Base-by-base conservation (phyloP, 1,140 invertebrate species). In the Papilio aristodemus region DNA sequence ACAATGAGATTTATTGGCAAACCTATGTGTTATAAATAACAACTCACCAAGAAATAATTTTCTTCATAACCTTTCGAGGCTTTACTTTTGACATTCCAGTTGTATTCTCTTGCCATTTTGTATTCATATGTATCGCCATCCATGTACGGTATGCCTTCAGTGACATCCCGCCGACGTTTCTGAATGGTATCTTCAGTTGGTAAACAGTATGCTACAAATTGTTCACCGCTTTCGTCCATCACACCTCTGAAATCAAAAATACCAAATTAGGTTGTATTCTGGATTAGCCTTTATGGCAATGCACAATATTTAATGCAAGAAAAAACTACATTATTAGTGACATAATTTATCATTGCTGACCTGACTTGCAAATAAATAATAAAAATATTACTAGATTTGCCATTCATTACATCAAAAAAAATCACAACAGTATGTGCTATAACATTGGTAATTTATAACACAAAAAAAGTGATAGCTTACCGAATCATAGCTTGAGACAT, bases 401-500 rank as follows among this genome's bases (percentile, higher is more conserved):
- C 8, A n/a, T n/a, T n/a, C n/a, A n/a, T n/a, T n/a, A n/a, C n/a
- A n/a, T n/a, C n/a, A n/a, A n/a, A n/a, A n/a, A n/a, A n/a, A n/a
- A n/a, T n/a, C n/a, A n/a, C n/a, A n/a, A n/a, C n/a, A n/a, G n/a
- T n/a, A n/a, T n/a, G n/a, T n/a, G n/a, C n/a, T n/a, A n/a, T n/a
- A n/a, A n/a, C n/a, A n/a, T n/a, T n/a, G n/a, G n/a, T n/a, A 41
- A 41, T n/a, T 11, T 41, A 2, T 41, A 41, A n/a, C 8, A 11
- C 13, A 10, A 41, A 41, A 41, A n/a, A n/a, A 22, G 50, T 37
- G 13, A 73, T 67, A 13, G 76, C 80, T 79, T 68, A 91, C 95
- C 97, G 94, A 91, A 99, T 99, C 97, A 99, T 99, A 78, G 98
- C 98, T 92, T 99, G 98, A 32, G 97, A 98, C 98, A 99, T 99